A percentile compares a stretch with the other conserved stretches of the same genome.
Conservation (phyloP, 1,140 invertebrate species). For the Meteorus sp. region DNA sequence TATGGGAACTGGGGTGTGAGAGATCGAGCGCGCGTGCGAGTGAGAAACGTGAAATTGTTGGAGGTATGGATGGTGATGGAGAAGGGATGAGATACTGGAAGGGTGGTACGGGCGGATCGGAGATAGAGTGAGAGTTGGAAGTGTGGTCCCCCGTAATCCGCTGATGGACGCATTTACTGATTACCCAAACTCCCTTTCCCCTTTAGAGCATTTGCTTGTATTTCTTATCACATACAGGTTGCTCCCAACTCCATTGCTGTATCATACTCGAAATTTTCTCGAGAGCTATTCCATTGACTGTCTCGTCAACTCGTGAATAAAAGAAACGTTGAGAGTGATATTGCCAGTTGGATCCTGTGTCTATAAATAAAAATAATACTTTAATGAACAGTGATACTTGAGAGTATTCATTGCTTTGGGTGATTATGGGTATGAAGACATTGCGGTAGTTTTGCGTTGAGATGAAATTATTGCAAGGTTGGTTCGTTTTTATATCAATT, state of each 20-base stretch:
- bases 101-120: not conserved
- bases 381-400: too few species aligned
- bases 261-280: constrained; percentile 12
- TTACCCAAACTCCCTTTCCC: constrained; percentile 30
- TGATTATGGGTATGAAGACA: too few species aligned
- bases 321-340: not conserved
- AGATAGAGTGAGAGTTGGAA: constrained; percentile 17
- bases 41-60: too few species aligned
- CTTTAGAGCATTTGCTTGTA: constrained; percentile 32
- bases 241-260: constrained; percentile 18
- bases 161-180: constrained; percentile 38
- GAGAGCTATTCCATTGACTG: constrained; percentile 4
- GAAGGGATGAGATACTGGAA: not conserved
- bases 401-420: too few species aligned
- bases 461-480: too few species aligned
- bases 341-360: too few species aligned
- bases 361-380: too few species aligned
- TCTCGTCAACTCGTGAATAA: not conserved
- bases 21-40: too few species aligned
- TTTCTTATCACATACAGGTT: constrained; percentile 31
- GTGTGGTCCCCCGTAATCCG: constrained; percentile 35
- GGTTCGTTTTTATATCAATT: too few species aligned
- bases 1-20: too few species aligned
- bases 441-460: too few species aligned
- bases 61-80: not conserved